Evolutionary conservation across 2,797 vertebrate genomes (phyloP).

Genomic region (Mallotus villosus): DNA sequence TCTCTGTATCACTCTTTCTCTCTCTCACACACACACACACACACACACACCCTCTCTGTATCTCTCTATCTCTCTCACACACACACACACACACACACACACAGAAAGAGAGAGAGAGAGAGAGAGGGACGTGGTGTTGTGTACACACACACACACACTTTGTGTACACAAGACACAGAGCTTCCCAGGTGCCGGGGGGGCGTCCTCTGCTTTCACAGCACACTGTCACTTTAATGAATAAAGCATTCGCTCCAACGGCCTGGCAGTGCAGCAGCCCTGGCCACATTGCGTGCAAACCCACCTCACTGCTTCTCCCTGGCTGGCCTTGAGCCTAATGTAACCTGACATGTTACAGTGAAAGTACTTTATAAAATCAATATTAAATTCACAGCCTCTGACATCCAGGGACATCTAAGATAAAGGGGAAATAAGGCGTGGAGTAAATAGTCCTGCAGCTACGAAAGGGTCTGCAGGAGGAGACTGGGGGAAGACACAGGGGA

Average conservation of each 20-base stretch:
- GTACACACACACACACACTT: constrained; percentile 51
- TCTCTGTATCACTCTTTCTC: too few relatives aligned
- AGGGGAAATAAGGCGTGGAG: constrained; percentile 84
- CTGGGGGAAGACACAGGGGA: constrained; percentile 69
- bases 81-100: neutral
- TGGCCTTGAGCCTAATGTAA: constrained; percentile 83
- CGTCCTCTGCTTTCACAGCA: constrained; percentile 72
- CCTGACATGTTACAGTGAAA: constrained; percentile 98
- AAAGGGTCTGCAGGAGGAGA: constrained; percentile 69
- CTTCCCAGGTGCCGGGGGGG: constrained; percentile 39
- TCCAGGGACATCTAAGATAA: constrained; percentile 88
- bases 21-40: too few relatives aligned
- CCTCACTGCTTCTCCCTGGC: constrained; percentile 80
- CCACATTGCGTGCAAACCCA: constrained; percentile 91
- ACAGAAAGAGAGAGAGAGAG: too few relatives aligned
- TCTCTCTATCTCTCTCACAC: too few relatives aligned
- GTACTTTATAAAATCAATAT: constrained; percentile 99
- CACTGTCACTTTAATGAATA: constrained; percentile 84
- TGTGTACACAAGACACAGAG: constrained; percentile 75
- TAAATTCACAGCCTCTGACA: constrained; percentile 95
- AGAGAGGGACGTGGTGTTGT: neutral
- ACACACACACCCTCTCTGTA: constrained; percentile 65
- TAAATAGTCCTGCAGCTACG: constrained; percentile 84
- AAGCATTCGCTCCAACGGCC: constrained; percentile 75
- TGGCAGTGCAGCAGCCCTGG: constrained; percentile 60